A percentile compares a stretch with the other conserved stretches of the same genome.
Evolutionary conservation across 2,888 invertebrate species (phyloP).

Genomic region (Lymantria monacha): DNA sequence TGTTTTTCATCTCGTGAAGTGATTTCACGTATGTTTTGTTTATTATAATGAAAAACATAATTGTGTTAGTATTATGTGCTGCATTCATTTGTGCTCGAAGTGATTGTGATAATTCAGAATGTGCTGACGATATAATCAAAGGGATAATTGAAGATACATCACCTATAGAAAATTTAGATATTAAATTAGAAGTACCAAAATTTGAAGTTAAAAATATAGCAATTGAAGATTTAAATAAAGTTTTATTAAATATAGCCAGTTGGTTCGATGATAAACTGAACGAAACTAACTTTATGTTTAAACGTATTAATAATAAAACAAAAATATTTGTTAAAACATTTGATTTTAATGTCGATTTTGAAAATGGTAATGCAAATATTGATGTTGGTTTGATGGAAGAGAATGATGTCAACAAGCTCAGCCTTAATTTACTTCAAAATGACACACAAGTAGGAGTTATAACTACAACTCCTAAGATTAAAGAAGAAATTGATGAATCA

Average conservation of each 20-base stretch:
- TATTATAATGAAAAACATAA: constrained; percentile 41
- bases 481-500: not conserved
- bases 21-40: constrained; percentile 50
- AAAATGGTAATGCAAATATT: constrained; percentile 23
- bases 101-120: constrained; percentile 54
- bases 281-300: constrained; percentile 27
- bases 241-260: constrained; percentile 42
- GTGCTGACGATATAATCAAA: constrained; percentile 43
- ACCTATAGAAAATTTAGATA: constrained; percentile 27
- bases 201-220: constrained; percentile 33
- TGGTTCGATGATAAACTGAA: constrained; percentile 47
- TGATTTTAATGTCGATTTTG: constrained; percentile 36
- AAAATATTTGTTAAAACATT: constrained; percentile 52
- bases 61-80: constrained; percentile 32
- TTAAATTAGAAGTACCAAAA: constrained; percentile 28
- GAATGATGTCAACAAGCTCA: not conserved
- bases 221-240: constrained; percentile 35
- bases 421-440: not conserved
- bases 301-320: constrained; percentile 43
- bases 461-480: not conserved
- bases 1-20: constrained; percentile 47
- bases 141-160: constrained; percentile 39
- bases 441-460: not conserved
- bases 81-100: constrained; percentile 39
- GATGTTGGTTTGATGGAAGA: constrained; percentile 20